Percentiles rank a stretch among this genome's conserved stretches.
Evolutionary conservation across 2,113 vertebrate species (phyloP).

Genomic region (Petrocephalus microphthalmus): DNA sequence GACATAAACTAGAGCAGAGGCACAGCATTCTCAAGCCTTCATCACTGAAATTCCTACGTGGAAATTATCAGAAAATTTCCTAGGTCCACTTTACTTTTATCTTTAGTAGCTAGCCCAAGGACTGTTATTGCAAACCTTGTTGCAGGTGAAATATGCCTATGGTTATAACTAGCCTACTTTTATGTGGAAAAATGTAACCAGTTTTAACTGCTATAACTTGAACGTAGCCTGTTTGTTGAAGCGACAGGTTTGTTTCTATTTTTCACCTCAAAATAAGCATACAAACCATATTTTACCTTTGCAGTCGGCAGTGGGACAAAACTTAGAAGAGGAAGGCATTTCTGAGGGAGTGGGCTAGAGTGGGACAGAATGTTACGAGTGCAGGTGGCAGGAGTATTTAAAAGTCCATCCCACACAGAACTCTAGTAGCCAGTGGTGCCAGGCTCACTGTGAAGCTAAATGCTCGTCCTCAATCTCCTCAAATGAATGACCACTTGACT

Average conservation of each 20-base stretch:
- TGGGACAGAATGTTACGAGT: not conserved
- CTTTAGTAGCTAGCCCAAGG: not conserved
- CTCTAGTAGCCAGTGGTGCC: too few species aligned
- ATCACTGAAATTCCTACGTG: not conserved
- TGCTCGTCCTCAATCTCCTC: not conserved
- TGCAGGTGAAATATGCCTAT: not conserved
- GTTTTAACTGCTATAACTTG: not conserved
- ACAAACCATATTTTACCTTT: not conserved
- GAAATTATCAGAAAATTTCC: not conserved
- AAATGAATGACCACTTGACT: not conserved
- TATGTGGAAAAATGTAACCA: not conserved
- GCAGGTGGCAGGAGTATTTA: too few species aligned
- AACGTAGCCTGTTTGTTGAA: not conserved
- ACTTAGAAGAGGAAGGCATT: not conserved
- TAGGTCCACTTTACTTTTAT: not conserved
- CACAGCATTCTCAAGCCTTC: not conserved
- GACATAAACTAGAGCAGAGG: not conserved
- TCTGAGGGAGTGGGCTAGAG: not conserved
- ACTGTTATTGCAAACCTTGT: not conserved
- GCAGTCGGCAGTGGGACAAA: not conserved
- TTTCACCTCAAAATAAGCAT: not conserved
- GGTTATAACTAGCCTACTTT: not conserved
- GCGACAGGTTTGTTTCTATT: not conserved
- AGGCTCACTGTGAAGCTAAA: not conserved
- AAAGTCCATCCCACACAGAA: too few species aligned